Evolutionary conservation across 2,113 vertebrate species (phyloP), one percentile per base, ranked within the genome.

Genomic region (Arothron firmamentum): DNA sequence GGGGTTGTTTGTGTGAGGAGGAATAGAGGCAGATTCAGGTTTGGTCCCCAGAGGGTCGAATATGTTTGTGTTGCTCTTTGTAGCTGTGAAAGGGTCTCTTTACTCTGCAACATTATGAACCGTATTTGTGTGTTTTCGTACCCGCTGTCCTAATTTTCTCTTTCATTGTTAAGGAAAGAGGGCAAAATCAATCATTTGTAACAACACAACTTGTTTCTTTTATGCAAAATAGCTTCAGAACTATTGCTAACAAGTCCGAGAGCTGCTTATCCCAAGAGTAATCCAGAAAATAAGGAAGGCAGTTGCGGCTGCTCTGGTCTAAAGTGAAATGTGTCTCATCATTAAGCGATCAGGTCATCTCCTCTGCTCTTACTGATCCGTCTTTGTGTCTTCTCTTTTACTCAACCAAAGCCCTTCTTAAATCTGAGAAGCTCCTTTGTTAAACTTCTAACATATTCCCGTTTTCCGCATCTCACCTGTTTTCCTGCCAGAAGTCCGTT

Each of bases 381-480:
- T 73, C 23, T 74, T 46, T 61, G 2, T 54, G 52, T 75, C 53
- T 53, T 62, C 59, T 3, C 50, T 70, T 5, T 34, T 52, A 38
- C 47, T 65, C 46, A 71, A 48, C 23, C 31, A 52, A 59, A 69
- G 59, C 48, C 55, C 65, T 71, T 58, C 48, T 70, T 65, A 65
- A 77, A 45, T 52, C 46, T 60, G 1, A 0, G 28, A 66, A 62
- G 57, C 45, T 57, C 62, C 48, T 49, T 62, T 28, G 74, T 52
- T 62, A 55, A 50, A 68, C 56, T 48, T 13, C 54, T 59, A 65
- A 46, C 38, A 72, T n/a, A 45, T 21, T 70, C 17, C 12, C 23
- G 82, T 80, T 28, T 93, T 90, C 91, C 91, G 87, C 68, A 38
- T 38, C 91, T 91, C 91, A 79, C 97, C 94, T 85, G 96, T 78